These are phyloP conservation scores for Passer domesticus DNA, from an alignment of 2,113 vertebrate species.

Conservation along the genomic window DNA sequence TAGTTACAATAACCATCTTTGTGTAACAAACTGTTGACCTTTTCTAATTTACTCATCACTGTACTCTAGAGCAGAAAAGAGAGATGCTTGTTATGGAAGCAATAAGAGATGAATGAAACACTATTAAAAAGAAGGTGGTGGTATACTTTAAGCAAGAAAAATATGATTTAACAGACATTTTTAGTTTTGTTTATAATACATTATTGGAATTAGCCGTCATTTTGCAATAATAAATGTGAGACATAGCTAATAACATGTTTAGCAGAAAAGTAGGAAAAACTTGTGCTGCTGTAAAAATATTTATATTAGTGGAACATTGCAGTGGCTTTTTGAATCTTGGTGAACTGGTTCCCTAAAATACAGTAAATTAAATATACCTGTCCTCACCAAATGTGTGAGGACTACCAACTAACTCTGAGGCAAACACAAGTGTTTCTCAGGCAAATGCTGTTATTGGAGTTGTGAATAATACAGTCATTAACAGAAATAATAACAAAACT, in stretches of 20 bases:
- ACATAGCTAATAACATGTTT: background rate
- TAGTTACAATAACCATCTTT: background rate
- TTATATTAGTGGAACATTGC: background rate
- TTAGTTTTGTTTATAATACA: background rate
- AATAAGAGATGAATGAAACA: background rate
- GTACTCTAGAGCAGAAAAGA: background rate
- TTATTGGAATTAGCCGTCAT: background rate
- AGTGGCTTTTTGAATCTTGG: background rate
- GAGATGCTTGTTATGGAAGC: background rate
- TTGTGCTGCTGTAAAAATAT: background rate
- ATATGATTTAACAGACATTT: background rate
- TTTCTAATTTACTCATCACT: background rate
- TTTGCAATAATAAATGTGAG: background rate
- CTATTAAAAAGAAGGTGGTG: background rate
- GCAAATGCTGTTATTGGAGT: background rate
- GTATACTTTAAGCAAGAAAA: background rate
- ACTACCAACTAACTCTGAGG: background rate
- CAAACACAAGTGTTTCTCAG: background rate
- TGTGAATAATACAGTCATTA: background rate
- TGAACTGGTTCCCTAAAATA: background rate
- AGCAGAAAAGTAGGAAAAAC: background rate
- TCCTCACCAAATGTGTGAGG: background rate
- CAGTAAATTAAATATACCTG: background rate
- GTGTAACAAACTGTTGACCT: background rate
- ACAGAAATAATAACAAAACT: background rate